phyloP scores from a whole-genome alignment of 2,888 invertebrate species.

The Tineola bisselliella region DNA sequence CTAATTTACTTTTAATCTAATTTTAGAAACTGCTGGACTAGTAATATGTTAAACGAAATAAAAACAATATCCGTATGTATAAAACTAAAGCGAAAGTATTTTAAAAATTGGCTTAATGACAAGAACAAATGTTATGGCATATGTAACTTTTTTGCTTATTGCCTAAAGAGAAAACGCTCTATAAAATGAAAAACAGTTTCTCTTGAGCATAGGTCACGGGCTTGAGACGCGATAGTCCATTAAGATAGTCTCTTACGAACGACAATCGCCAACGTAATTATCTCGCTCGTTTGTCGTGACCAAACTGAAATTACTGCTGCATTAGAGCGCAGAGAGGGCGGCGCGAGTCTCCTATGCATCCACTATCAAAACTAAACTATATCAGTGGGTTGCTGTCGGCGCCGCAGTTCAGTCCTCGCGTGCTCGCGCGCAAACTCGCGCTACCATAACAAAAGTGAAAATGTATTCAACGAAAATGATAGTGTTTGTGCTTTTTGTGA shows the following conservation, averaged over 20 bases:
- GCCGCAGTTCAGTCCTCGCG: conserved; percentile 54
- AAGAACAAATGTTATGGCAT: not conserved
- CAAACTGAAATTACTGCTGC: conserved; percentile 55
- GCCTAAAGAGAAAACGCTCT: conserved; percentile 42
- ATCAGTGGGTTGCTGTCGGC: conserved; percentile 41
- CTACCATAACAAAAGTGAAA: conserved; percentile 56
- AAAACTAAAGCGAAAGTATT: not conserved
- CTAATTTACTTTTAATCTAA: too few species aligned
- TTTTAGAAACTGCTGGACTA: too few species aligned
- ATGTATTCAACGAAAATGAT: conserved; percentile 43
- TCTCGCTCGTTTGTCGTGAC: conserved; percentile 62
- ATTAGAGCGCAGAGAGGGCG: conserved; percentile 57
- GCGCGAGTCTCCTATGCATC: conserved; percentile 32
- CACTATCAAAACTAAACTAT: conserved; percentile 64
- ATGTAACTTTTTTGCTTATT: conserved; percentile 3
- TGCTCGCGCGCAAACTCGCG: conserved; percentile 42
- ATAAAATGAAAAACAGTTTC: conserved; percentile 60
- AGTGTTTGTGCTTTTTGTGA: conserved; percentile 34
- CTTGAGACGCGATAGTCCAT: conserved; percentile 54
- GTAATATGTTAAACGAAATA: not conserved
- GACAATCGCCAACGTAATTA: conserved; percentile 59
- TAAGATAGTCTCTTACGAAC: conserved; percentile 50
- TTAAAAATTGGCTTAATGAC: not conserved
- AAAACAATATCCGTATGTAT: not conserved
- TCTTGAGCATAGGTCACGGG: conserved; percentile 55